Base-by-base conservation (phyloP, 2,113 vertebrate genomes). In the Coracopsis vasa region DNA sequence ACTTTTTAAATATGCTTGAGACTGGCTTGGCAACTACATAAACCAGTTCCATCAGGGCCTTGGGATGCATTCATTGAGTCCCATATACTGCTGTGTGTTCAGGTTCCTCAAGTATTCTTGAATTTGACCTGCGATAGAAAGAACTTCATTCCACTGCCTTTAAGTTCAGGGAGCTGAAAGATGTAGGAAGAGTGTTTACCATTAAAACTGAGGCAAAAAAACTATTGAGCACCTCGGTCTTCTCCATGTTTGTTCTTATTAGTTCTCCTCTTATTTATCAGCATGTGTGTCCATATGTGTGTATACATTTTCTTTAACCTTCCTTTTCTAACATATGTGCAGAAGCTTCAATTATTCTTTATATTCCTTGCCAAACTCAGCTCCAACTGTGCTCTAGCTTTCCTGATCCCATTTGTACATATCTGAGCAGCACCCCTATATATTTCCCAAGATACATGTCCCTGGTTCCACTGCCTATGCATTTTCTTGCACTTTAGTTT, bases 381-480 rank as follows among this genome's bases (percentile, higher is more conserved):
- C 21, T n/a, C 33, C 19, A 37, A 2, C 17, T n/a, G 24, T 58
- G 24, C 35, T 21, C 13, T 53, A n/a, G 39, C 20, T 48, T 69
- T 73, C 16, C 31, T 29, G 39, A 73, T 47, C 0, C 1, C 31
- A 53, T 16, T 3, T 16, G 8, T 47, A 66, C 5, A 45, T 4
- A 66, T 13, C 31, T 17, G 2, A 48, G 25, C 45, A 80, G 16
- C 4, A 31, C 19, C 25, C 24, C 4, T 53, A 8, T 24, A 16
- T 37, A 51, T 4, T 62, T 72, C 27, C 15, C 24, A 54, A 11
- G 18, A 50, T 11, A 13, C 2, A 3, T 13, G 13, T 33, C 12
- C 47, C 19, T 31, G 16, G 9, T 67, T 67, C 25, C 41, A 41
- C 11, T 28, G 58, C 25, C 37, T 51, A 6, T 17, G 12, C 10